Percentiles rank a stretch among this genome's conserved stretches.
These are phyloP conservation scores for Diplodus sargus DNA, from an alignment of 2,797 vertebrate genomes.

Conservation along the genomic window DNA sequence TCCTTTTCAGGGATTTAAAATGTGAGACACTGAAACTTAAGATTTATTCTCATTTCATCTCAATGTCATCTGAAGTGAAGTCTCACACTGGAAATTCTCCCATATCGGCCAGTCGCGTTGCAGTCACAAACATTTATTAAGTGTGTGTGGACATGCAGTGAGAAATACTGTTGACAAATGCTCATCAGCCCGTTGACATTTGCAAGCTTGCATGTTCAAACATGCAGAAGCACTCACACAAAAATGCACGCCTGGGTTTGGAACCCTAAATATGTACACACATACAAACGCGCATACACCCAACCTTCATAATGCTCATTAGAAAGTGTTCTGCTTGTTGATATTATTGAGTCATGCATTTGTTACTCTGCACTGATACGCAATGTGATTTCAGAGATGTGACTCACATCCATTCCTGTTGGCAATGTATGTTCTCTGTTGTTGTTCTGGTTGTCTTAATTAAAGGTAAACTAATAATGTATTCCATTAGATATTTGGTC, in stretches of 20 bases:
- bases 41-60: background rate
- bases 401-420: background rate
- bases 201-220: conserved; percentile 18
- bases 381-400: conserved; percentile 7
- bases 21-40: background rate
- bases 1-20: background rate
- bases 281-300: background rate
- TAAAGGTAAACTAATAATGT: too few species aligned
- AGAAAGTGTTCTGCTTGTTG: background rate
- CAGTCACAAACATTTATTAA: background rate
- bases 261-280: background rate
- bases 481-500: background rate
- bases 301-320: background rate
- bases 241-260: background rate
- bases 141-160: background rate
- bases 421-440: background rate
- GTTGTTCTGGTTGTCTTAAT: background rate
- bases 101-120: background rate
- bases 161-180: conserved; percentile 1
- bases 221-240: background rate
- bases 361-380: background rate
- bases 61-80: background rate
- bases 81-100: background rate
- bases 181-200: conserved; percentile 2
- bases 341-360: background rate